Evolutionary conservation across 2,888 invertebrate genomes (phyloP), one percentile per base, ranked within the genome.

Genomic region (Acanthoscelides obtectus): DNA sequence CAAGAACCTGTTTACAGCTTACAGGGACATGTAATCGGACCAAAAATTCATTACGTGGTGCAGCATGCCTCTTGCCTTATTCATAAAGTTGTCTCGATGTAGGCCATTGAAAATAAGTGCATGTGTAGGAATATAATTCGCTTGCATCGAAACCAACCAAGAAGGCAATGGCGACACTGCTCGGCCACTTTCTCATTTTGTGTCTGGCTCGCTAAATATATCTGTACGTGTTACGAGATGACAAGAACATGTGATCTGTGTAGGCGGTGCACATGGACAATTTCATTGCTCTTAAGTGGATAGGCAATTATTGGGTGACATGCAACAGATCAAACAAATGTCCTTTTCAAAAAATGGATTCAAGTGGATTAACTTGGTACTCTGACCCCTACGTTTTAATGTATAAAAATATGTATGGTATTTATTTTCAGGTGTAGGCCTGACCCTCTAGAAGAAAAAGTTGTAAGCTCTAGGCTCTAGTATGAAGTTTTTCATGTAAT

Each of bases 41-140:
- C 45, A 45, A 45, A 45, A 45, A 45, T 25, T 3, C 6, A 25
- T 45, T 45, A 45, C 45, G 17, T 12, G 3, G n/a, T n/a, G n/a
- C n/a, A n/a, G n/a, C 45, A 45, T 1, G 67, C 22, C 22, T 67
- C 45, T 63, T 68, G 22, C 68, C 71, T 72, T 72, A 71, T 72
- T 72, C 70, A 72, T 71, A 71, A 71, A 12, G 72, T 68, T 63
- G 20, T 67, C 65, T 66, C 25, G 22, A 74, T 71, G 72, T 74
- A 72, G 74, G 74, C 72, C 74, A 74, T 64, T 72, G 72, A 74
- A 74, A 74, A 71, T 74, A 71, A 72, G 45, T 45, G 45, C 45
- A 45, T 45, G 45, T 45, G 45, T 25, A 67, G 25, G 22, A 66
- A 64, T 20, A 64, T 69, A 25, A 45, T 45, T 45, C 45, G 45